Conservation (phyloP, 2,888 invertebrate genomes). For the Drosophila kanekoi region DNA sequence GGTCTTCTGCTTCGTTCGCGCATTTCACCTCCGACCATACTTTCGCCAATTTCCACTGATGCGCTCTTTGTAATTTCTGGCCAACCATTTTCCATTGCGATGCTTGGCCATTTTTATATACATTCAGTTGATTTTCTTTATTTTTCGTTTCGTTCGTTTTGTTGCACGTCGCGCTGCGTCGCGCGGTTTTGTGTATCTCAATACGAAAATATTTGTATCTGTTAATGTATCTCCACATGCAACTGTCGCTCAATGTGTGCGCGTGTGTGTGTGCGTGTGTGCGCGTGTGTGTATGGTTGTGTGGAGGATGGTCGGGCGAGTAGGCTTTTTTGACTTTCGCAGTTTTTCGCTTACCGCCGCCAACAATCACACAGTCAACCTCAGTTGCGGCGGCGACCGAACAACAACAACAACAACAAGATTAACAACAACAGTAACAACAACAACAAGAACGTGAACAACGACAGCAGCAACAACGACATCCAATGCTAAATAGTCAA, state of each 20-base stretch:
- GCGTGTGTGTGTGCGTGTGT: slow-evolving; percentile 3
- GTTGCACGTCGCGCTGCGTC: slow-evolving; percentile 55
- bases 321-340: slow-evolving; percentile 66
- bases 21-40: slow-evolving; percentile 28
- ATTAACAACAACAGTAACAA: slow-evolving; percentile 16
- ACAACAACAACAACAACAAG: slow-evolving; percentile 37
- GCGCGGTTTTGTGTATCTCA: slow-evolving; percentile 64
- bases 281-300: neutral
- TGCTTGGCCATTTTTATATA: slow-evolving; percentile 65
- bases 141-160: slow-evolving; percentile 27
- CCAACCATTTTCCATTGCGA: slow-evolving; percentile 76
- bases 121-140: slow-evolving; percentile 68
- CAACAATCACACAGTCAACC: slow-evolving; percentile 75
- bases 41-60: slow-evolving; percentile 57
- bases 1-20: neutral
- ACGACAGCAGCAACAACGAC: neutral
- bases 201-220: slow-evolving; percentile 43
- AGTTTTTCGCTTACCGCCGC: slow-evolving; percentile 57
- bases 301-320: slow-evolving; percentile 19
- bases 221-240: slow-evolving; percentile 17
- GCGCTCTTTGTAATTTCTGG: slow-evolving; percentile 74
- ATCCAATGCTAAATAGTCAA: slow-evolving; percentile 69
- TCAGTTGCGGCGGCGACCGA: slow-evolving; percentile 59
- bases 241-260: slow-evolving; percentile 10
- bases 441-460: slow-evolving; percentile 13